phyloP scores from a whole-genome alignment of 2,113 vertebrate species.

The Mellivora capensis region DNA sequence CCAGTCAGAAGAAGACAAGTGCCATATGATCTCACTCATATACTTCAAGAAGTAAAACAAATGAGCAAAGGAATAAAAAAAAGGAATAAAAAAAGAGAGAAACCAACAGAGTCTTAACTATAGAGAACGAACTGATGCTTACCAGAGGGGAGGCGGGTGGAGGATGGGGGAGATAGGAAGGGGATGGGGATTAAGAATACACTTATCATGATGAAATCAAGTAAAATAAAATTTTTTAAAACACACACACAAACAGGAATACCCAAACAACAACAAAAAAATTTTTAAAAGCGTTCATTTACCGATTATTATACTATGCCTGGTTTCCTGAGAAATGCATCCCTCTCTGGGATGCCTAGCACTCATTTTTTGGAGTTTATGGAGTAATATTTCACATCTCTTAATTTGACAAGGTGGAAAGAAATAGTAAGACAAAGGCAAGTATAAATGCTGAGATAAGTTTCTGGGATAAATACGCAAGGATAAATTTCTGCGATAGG shows the following conservation, averaged over 20 bases:
- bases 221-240: neutral
- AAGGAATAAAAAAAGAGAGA: neutral
- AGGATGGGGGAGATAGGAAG: neutral
- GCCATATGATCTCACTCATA: neutral
- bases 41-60: neutral
- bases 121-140: neutral
- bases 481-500: neutral
- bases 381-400: neutral
- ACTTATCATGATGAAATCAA: neutral
- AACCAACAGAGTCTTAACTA: neutral
- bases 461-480: too few species aligned
- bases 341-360: neutral
- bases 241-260: neutral
- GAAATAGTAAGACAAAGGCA: neutral
- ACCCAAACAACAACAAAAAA: neutral
- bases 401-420: neutral
- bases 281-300: neutral
- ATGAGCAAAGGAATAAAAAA: neutral
- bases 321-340: neutral
- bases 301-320: neutral
- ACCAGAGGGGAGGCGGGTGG: neutral
- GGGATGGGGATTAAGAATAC: neutral
- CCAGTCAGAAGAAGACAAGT: neutral
- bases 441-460: neutral
- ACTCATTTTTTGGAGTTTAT: neutral